Percentiles rank a stretch among this genome's conserved stretches.
phyloP scores from a whole-genome alignment of 1,140 invertebrate species.

The Drosophila sproati region DNA sequence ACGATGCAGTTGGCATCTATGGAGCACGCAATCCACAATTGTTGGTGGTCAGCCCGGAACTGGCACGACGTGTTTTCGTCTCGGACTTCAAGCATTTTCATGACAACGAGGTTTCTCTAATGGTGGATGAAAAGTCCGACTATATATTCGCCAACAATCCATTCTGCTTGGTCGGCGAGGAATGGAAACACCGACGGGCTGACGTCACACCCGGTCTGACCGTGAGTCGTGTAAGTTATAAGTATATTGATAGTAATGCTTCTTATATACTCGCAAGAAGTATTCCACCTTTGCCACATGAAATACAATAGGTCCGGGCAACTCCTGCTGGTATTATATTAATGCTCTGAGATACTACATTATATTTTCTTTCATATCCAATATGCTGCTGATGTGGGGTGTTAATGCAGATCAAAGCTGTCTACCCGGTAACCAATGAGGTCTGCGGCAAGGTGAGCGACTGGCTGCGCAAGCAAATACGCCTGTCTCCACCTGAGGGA shows the following conservation, averaged over 20 bases:
- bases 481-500: slow-evolving; percentile 33
- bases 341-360: not conserved
- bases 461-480: slow-evolving; percentile 63
- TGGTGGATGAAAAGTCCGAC: slow-evolving; percentile 84
- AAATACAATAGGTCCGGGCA: too few species aligned
- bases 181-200: slow-evolving; percentile 86
- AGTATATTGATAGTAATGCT: too few species aligned
- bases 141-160: slow-evolving; percentile 85
- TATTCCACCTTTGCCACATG: too few species aligned
- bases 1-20: slow-evolving; percentile 75
- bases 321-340: too few species aligned
- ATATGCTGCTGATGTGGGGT: not conserved
- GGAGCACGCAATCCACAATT: slow-evolving; percentile 70
- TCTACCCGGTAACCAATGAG: slow-evolving; percentile 76
- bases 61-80: slow-evolving; percentile 85
- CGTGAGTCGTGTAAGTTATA: slow-evolving; percentile 66
- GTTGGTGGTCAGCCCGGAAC: slow-evolving; percentile 85
- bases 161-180: slow-evolving; percentile 84
- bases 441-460: slow-evolving; percentile 63
- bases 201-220: slow-evolving; percentile 87
- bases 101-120: slow-evolving; percentile 67
- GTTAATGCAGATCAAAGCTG: slow-evolving; percentile 60
- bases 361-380: not conserved
- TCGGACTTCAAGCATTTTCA: slow-evolving; percentile 85
- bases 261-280: too few species aligned